phyloP scores from a whole-genome alignment of 2,888 invertebrate genomes.

The Spodoptera exigua region DNA sequence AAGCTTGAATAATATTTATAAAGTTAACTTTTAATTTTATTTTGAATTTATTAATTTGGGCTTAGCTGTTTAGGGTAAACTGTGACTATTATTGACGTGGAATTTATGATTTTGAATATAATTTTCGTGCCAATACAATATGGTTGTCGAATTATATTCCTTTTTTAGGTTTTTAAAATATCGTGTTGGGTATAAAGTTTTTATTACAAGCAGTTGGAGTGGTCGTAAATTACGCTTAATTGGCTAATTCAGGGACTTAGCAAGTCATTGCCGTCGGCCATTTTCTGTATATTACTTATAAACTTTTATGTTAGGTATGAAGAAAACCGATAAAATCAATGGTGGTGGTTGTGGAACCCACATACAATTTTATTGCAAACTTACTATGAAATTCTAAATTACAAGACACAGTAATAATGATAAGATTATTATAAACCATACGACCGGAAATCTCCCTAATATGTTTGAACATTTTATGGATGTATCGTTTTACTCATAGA shows the following conservation, averaged over 20 bases:
- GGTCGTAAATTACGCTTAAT: slow-evolving; percentile 49
- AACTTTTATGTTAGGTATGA: slow-evolving; percentile 20
- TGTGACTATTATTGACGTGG: slow-evolving; percentile 36
- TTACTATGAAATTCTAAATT: no score
- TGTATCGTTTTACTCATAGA: no score
- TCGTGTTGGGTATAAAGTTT: slow-evolving; percentile 46
- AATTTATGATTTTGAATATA: slow-evolving; percentile 50
- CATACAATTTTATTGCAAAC: background rate
- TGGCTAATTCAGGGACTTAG: slow-evolving; percentile 46
- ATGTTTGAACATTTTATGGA: no score
- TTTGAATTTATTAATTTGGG: slow-evolving; percentile 53
- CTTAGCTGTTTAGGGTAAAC: slow-evolving; percentile 45
- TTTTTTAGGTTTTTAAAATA: slow-evolving; percentile 23
- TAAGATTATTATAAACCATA: no score
- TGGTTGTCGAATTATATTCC: slow-evolving; percentile 19
- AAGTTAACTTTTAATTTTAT: slow-evolving; percentile 61
- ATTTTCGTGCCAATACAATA: slow-evolving; percentile 25
- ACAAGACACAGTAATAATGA: no score
- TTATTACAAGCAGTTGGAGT: slow-evolving; percentile 39
- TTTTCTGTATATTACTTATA: slow-evolving; percentile 30
- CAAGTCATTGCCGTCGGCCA: slow-evolving; percentile 39
- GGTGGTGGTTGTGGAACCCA: slow-evolving; percentile 2
- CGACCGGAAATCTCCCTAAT: no score
- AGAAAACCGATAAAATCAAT: slow-evolving; percentile 4
- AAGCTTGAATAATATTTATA: slow-evolving; percentile 53